Percentiles rank a stretch among this genome's conserved stretches.
Evolutionary conservation across 2,113 vertebrate genomes (phyloP).

Genomic region (Cheirogaleus medius): DNA sequence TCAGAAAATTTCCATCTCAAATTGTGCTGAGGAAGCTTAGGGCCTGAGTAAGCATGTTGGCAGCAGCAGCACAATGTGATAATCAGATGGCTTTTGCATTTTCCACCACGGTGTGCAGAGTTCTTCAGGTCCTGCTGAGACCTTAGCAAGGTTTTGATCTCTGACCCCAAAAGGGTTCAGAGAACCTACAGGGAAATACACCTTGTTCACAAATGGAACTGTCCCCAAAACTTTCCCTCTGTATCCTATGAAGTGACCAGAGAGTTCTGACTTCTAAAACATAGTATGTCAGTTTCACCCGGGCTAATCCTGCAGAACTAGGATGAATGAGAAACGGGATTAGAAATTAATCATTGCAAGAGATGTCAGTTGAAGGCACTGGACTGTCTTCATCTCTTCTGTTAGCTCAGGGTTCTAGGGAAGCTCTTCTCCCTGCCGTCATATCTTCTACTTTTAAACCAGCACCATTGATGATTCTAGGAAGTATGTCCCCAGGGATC

Average conservation of each 20-base stretch:
- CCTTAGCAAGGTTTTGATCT: background rate
- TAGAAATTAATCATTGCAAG: background rate
- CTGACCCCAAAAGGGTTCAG: background rate
- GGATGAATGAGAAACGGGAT: background rate
- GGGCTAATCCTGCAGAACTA: background rate
- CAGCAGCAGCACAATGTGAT: background rate
- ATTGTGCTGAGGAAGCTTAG: constrained; percentile 52
- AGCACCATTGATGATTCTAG: background rate
- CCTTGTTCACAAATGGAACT: constrained; percentile 15
- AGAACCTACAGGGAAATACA: background rate
- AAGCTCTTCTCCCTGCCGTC: background rate
- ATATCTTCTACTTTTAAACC: background rate
- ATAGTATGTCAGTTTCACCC: background rate
- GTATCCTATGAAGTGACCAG: background rate
- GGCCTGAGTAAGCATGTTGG: constrained; percentile 44
- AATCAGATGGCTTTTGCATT: background rate
- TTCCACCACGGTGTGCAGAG: background rate
- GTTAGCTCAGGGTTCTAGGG: background rate
- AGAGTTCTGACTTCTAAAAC: background rate
- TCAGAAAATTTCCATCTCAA: constrained; percentile 53
- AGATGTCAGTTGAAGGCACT: background rate
- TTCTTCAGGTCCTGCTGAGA: background rate
- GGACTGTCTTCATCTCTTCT: background rate
- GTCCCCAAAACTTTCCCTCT: background rate
- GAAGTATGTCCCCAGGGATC: background rate